A percentile compares a stretch with the other conserved stretches of the same genome.
Conservation (phyloP, 2,888 invertebrate species). For the Tenodera sinensis region DNA sequence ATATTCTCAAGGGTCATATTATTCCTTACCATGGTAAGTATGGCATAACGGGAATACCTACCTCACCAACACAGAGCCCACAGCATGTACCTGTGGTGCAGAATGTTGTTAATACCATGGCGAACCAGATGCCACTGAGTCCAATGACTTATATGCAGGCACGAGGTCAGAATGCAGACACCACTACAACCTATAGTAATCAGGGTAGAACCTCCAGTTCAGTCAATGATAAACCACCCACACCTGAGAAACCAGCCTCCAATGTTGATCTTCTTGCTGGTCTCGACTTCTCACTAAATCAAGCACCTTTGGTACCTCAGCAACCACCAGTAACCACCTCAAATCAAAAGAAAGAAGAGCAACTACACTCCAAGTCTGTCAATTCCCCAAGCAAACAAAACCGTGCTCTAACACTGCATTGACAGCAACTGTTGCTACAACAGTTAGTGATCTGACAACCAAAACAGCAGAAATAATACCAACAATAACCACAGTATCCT, state of each 20-base stretch:
- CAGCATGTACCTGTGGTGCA: constrained; percentile 7
- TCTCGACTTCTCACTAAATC: constrained; percentile 67
- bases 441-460: background rate
- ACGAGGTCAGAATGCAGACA: constrained; percentile 27
- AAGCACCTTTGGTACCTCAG: constrained; percentile 59
- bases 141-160: constrained; percentile 44
- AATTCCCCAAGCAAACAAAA: background rate
- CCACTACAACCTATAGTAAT: constrained; percentile 35
- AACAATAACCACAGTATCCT: background rate
- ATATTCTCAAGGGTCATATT: constrained; percentile 40
- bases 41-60: constrained; percentile 35
- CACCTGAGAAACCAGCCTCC: constrained; percentile 37
- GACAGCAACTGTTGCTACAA: background rate
- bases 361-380: background rate
- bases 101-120: constrained; percentile 30
- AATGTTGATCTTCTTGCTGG: constrained; percentile 72
- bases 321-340: constrained; percentile 7
- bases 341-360: constrained; percentile 34
- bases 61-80: constrained; percentile 18
- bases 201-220: background rate
- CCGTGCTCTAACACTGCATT: background rate
- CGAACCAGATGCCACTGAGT: constrained; percentile 29
- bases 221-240: background rate
- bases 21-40: constrained; percentile 49
- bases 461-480: background rate